These are phyloP conservation scores for Sabatieria punctata DNA, from an alignment of 2,888 invertebrate genomes.

Conservation along the genomic window DNA sequence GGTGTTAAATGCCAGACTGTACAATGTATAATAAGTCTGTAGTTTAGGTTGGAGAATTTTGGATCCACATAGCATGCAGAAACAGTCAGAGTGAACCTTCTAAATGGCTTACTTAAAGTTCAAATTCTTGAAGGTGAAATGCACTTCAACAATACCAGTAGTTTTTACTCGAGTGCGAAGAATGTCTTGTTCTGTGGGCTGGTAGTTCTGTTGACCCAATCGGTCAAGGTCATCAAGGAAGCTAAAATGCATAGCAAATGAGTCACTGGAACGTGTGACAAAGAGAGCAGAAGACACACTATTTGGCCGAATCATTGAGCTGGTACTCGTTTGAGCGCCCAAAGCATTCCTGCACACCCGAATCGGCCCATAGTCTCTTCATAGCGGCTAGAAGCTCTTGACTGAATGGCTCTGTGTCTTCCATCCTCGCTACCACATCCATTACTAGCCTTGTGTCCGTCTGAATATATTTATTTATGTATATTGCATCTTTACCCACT, in stretches of 20 bases:
- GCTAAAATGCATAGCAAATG: slow-evolving; percentile 43
- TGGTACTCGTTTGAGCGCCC: slow-evolving; percentile 99
- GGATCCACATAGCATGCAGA: too few relatives aligned
- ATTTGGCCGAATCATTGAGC: slow-evolving; percentile 99
- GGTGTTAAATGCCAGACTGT: too few relatives aligned
- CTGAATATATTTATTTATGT: slow-evolving; percentile 16
- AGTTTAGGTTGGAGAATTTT: too few relatives aligned
- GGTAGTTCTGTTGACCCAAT: slow-evolving; percentile 94
- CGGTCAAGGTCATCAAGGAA: slow-evolving; percentile 98
- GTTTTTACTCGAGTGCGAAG: slow-evolving; percentile 98
- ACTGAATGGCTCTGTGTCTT: slow-evolving; percentile 98
- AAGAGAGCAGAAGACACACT: slow-evolving; percentile 54
- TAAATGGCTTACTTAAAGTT: slow-evolving; percentile 99
- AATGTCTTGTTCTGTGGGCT: slow-evolving; percentile 99
- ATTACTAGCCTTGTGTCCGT: slow-evolving; percentile 97
- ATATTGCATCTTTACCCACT: background rate
- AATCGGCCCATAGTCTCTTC: slow-evolving; percentile 95
- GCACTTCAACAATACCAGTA: slow-evolving; percentile 98
- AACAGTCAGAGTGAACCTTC: too few relatives aligned
- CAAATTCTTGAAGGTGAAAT: slow-evolving; percentile 99
- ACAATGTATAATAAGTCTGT: too few relatives aligned
- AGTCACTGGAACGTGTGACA: too few relatives aligned
- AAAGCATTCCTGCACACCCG: slow-evolving; percentile 96
- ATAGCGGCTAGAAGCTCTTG: slow-evolving; percentile 94
- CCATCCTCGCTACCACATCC: slow-evolving; percentile 98